A percentile compares a stretch with the other conserved stretches of the same genome.
Evolutionary conservation across 2,888 invertebrate genomes (phyloP).

Genomic region (Acronicta aceris): DNA sequence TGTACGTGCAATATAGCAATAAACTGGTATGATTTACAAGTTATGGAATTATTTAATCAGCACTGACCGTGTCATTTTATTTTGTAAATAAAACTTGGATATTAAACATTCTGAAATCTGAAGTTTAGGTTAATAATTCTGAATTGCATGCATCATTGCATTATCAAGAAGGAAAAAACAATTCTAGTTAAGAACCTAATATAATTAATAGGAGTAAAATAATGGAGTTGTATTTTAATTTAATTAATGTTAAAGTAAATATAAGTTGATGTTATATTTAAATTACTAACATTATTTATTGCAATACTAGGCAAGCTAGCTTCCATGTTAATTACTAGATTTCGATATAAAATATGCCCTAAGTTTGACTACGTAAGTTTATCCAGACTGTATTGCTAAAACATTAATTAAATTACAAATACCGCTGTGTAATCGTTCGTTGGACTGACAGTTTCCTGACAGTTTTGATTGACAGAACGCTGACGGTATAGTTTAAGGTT

Average conservation of each 20-base stretch:
- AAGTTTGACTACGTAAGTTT: conserved; percentile 12
- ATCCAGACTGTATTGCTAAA: conserved; percentile 32
- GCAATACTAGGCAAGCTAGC: conserved; percentile 51
- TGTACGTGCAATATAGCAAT: conserved; percentile 40
- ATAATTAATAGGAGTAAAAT: not conserved
- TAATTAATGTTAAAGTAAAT: conserved; percentile 50
- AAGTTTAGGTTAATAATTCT: too few relatives aligned
- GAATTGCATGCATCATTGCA: too few relatives aligned
- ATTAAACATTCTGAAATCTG: too few relatives aligned
- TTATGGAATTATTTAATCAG: too few relatives aligned
- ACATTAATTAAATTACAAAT: conserved; percentile 48
- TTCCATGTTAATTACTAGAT: conserved; percentile 19
- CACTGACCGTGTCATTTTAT: not conserved
- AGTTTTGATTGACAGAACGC: not conserved
- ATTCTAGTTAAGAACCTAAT: not conserved
- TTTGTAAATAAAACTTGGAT: conserved; percentile 38
- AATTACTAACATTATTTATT: conserved; percentile 13
- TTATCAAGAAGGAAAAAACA: not conserved
- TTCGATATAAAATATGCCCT: conserved; percentile 14
- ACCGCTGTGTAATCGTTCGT: conserved; percentile 9
- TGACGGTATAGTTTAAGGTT: not conserved
- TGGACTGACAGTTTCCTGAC: not conserved
- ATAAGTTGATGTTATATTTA: conserved; percentile 28
- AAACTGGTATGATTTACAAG: conserved; percentile 31
- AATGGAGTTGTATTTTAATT: conserved; percentile 26